Conservation (phyloP, 1,140 invertebrate genomes). For the Piezodorus guildinii region DNA sequence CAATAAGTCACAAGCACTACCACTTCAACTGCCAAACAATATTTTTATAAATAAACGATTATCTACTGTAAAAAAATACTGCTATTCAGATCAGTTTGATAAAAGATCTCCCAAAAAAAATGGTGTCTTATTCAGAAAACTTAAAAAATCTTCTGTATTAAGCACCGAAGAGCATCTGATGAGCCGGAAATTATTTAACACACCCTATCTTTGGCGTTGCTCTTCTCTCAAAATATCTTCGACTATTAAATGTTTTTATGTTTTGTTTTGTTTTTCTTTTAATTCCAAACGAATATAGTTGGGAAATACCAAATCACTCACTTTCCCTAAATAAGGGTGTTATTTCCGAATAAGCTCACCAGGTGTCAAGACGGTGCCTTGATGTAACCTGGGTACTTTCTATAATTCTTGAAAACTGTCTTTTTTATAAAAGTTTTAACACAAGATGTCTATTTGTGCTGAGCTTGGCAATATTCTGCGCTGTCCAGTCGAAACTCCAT, state of each 20-base stretch:
- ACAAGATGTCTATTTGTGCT: conserved; percentile 65
- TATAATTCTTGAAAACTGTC: conserved; percentile 23
- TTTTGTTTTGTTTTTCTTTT: not conserved
- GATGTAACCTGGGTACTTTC: conserved; percentile 19
- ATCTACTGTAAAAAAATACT: conserved; percentile 23
- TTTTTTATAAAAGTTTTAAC: conserved; percentile 28
- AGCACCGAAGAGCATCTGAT: conserved; percentile 26
- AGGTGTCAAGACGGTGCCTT: conserved; percentile 27
- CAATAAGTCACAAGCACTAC: not conserved
- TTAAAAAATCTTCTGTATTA: conserved; percentile 1
- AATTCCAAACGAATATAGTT: too few relatives aligned
- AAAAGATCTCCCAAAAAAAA: conserved; percentile 14
- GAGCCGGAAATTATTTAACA: conserved; percentile 28
- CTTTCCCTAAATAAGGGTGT: conserved; percentile 19
- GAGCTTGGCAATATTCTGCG: conserved; percentile 90
- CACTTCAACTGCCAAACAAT: not conserved
- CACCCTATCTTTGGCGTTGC: conserved; percentile 16
- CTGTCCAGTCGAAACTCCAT: conserved; percentile 95
- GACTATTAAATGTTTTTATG: not conserved
- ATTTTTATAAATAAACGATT: not conserved
- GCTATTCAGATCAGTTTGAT: conserved; percentile 24
- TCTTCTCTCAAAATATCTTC: too few relatives aligned
- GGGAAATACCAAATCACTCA: not conserved
- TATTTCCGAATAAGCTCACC: conserved; percentile 28
- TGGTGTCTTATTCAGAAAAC: conserved; percentile 13